Conservation (phyloP, 1,140 invertebrate genomes). For the Drosophila neocordata region DNA sequence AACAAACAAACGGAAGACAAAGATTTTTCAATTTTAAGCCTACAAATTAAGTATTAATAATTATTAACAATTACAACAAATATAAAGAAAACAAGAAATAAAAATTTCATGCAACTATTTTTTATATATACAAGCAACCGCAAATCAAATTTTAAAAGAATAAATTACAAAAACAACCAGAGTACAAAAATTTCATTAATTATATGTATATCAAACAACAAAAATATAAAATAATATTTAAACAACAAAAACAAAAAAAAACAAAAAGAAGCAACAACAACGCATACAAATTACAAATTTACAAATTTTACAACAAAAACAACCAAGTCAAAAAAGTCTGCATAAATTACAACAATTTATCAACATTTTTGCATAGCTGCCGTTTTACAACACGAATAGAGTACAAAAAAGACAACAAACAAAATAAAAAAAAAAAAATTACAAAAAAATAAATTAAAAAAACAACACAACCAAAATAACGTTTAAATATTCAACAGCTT, state of each 20-base stretch:
- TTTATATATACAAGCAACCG: constrained; percentile 48
- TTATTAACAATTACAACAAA: constrained; percentile 43
- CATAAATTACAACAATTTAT: constrained; percentile 36
- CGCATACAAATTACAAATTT: constrained; percentile 78
- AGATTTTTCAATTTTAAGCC: constrained; percentile 66
- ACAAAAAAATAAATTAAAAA: too few species aligned
- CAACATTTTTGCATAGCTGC: constrained; percentile 68
- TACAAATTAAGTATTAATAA: constrained; percentile 65
- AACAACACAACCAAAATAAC: constrained; percentile 40
- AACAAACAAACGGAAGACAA: constrained; percentile 82
- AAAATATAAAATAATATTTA: constrained; percentile 52
- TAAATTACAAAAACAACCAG: constrained; percentile 63
- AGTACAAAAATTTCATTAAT: constrained; percentile 67
- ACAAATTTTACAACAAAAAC: constrained; percentile 20
- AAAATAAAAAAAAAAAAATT: constrained; percentile 25
- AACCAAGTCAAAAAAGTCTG: constrained; percentile 39
- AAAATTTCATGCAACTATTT: constrained; percentile 50
- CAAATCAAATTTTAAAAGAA: constrained; percentile 47
- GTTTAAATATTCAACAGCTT: constrained; percentile 55
- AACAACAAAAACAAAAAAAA: constrained; percentile 44
- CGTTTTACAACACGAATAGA: constrained; percentile 68
- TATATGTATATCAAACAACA: constrained; percentile 34
- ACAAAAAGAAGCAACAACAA: constrained; percentile 60
- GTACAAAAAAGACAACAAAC: constrained; percentile 48
- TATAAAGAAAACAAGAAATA: constrained; percentile 22